Conservation (phyloP, 2,888 invertebrate species). For the Thymelicus lineola region DNA sequence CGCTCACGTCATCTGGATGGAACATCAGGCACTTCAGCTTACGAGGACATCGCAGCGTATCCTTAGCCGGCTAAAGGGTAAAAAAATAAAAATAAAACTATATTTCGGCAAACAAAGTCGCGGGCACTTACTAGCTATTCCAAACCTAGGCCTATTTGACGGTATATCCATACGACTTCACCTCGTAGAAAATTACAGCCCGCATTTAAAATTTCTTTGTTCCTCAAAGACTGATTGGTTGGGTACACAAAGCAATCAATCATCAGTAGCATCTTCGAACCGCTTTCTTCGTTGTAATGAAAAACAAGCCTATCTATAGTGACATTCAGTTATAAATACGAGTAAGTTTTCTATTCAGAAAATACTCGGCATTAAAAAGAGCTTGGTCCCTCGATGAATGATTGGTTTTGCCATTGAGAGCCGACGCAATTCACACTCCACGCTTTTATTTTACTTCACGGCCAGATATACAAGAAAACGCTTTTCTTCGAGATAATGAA, state of each 20-base stretch:
- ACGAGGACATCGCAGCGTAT: too few relatives aligned
- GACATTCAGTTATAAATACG: neutral
- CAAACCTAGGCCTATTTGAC: too few relatives aligned
- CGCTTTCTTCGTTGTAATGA: slow-evolving; percentile 5
- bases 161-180: too few relatives aligned
- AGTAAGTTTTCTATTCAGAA: slow-evolving; percentile 1
- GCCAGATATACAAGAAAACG: neutral
- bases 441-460: neutral
- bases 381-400: slow-evolving; percentile 3
- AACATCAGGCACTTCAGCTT: too few relatives aligned
- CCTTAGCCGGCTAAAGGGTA: too few relatives aligned
- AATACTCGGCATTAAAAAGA: neutral
- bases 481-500: slow-evolving; percentile 1
- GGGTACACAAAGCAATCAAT: neutral
- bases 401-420: slow-evolving; percentile 12
- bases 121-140: too few relatives aligned
- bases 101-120: too few relatives aligned
- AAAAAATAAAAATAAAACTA: too few relatives aligned
- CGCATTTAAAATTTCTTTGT: neutral
- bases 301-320: neutral
- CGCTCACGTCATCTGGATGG: too few relatives aligned
- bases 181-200: too few relatives aligned
- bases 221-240: slow-evolving; percentile 7
- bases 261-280: neutral
- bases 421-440: neutral